These are phyloP conservation scores for Eurosta solidaginis DNA, from an alignment of 1,140 invertebrate genomes.

Conservation along the genomic window DNA sequence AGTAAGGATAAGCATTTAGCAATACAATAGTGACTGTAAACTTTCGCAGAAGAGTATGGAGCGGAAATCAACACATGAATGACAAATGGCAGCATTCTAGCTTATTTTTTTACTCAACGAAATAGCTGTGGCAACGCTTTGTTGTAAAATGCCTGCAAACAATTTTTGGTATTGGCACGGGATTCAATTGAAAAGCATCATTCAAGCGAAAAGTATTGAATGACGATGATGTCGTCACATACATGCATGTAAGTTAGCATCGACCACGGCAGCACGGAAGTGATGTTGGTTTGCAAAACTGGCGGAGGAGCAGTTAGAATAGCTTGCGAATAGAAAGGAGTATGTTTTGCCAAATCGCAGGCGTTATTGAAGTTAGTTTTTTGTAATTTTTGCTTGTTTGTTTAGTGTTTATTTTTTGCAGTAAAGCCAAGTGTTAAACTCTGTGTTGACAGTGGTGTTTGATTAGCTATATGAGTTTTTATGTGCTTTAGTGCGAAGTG, in stretches of 20 bases:
- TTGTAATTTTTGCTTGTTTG: background rate
- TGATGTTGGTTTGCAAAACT: background rate
- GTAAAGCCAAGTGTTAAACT: conserved; percentile 26
- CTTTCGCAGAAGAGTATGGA: conserved; percentile 18
- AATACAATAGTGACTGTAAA: background rate
- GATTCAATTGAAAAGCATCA: conserved; percentile 29
- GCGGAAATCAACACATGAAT: conserved; percentile 60
- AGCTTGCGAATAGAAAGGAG: background rate
- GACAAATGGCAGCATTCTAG: conserved; percentile 46
- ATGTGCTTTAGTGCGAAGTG: too few relatives aligned
- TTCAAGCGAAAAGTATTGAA: conserved; percentile 25
- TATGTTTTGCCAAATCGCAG: conserved; percentile 13
- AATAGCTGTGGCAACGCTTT: conserved; percentile 34
- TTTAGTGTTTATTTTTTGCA: background rate
- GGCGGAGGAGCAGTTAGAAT: too few relatives aligned
- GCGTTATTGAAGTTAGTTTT: background rate
- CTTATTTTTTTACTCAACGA: background rate
- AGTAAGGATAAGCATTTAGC: conserved; percentile 18
- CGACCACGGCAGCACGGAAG: background rate
- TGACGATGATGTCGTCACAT: background rate
- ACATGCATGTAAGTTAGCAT: background rate
- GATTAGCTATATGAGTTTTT: background rate
- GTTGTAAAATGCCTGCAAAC: background rate
- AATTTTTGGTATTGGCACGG: background rate
- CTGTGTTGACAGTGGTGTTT: conserved; percentile 26